Conservation (phyloP, 30 jellyfish, hydroid and myxozoan genomes). For the Aurelia aurita region DNA sequence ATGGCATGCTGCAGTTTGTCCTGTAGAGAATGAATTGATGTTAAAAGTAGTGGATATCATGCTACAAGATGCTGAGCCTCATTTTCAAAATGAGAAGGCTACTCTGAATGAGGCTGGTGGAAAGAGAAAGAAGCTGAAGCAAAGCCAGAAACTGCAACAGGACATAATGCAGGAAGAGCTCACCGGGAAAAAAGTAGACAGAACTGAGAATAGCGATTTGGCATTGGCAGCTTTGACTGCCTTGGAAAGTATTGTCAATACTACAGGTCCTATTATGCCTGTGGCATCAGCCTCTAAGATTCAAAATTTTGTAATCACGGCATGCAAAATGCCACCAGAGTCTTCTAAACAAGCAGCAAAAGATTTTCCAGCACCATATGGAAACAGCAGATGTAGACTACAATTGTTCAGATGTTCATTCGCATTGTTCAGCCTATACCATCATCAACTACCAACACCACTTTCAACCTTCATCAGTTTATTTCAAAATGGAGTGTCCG, state of each 20-base stretch:
- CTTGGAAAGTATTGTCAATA: constrained; percentile 2
- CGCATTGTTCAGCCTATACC: constrained; percentile 36
- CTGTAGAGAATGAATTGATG: not conserved
- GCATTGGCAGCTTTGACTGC: constrained; percentile 46
- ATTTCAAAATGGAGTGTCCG: constrained; percentile 13
- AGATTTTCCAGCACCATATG: constrained; percentile 53
- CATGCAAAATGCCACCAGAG: not conserved
- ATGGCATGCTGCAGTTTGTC: constrained; percentile 31
- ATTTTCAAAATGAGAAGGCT: not conserved
- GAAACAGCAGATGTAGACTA: constrained; percentile 34
- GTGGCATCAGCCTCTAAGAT: constrained; percentile 1
- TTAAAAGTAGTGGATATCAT: constrained; percentile 19
- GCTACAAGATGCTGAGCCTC: constrained; percentile 22
- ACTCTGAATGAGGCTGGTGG: not conserved
- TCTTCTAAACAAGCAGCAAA: constrained; percentile 9
- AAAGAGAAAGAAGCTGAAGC: constrained; percentile 36
- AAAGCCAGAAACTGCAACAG: constrained; percentile 36
- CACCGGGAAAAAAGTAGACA: constrained; percentile 40
- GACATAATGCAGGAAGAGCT: constrained; percentile 36
- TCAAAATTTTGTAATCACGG: constrained; percentile 12
- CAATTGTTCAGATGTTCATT: constrained; percentile 37
- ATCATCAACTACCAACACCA: constrained; percentile 55
- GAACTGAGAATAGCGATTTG: constrained; percentile 12
- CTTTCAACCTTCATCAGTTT: constrained; percentile 4
- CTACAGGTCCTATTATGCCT: constrained; percentile 32